Evolutionary conservation across 2,797 vertebrate genomes (phyloP), one percentile per base, ranked within the genome.

Genomic region (Botia almorhae): DNA sequence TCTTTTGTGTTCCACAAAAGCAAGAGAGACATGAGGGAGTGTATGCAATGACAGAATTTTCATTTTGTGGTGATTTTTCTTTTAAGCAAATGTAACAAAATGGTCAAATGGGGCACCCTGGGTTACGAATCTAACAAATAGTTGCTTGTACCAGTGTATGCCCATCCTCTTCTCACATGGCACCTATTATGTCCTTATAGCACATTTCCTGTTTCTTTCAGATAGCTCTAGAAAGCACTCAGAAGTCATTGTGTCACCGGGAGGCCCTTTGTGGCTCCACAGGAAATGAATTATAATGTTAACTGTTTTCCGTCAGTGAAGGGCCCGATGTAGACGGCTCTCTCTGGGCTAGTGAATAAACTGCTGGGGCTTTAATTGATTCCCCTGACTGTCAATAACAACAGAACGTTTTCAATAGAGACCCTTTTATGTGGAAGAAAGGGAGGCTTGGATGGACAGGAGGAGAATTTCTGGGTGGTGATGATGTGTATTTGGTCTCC

Each of bases 221-320:
- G 85, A 82, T 60, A 87, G 84, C 56, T 81, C 39, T 60, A 19
- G 48, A 78, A 79, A 89, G 87, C 85, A 84, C 87, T 77, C 81
- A 80, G 83, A 81, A 86, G 81, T 86, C 86, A 89, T 89, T 91
- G 88, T 91, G 90, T 91, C 89, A 80, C 90, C 86, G 80, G 88
- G 89, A 89, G 88, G 85, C 87, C 73, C 85, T 85, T 90, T 91
- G 89, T 69, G 80, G 78, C 86, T 81, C 75, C 69, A 73, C 58
- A 85, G 86, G 87, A 89, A 89, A 89, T 88, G 82, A 86, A 85
- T 88, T 92, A 88, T 78, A 85, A 81, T 56, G 50, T 84, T 83
- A 83, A 67, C 83, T 63, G 23, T 85, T 85, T 82, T 65, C 48
- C 65, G 36, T 75, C 65, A 58, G 87, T 86, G 51, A 33, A 85